Conservation (phyloP, 2,113 vertebrate genomes). For the Argyrosomus japonicus region DNA sequence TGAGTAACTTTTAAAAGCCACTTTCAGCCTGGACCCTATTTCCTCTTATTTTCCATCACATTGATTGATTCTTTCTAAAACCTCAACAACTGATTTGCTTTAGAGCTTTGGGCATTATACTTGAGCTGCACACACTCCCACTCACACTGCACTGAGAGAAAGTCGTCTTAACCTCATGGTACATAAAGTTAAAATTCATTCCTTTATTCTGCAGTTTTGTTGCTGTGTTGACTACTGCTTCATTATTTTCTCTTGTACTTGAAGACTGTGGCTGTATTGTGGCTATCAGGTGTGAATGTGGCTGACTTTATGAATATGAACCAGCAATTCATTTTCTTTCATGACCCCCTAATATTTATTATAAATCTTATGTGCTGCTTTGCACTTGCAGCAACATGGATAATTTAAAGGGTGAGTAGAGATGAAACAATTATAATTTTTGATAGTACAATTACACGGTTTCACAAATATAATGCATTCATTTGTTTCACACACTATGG, state of each 20-base stretch:
- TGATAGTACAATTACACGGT: too few relatives aligned
- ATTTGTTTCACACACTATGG: too few relatives aligned
- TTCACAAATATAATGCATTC: too few relatives aligned
- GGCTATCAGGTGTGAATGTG: not conserved
- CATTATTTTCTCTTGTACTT: not conserved
- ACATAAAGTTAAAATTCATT: not conserved
- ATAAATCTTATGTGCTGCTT: not conserved
- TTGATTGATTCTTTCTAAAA: conserved; percentile 8
- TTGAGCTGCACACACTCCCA: not conserved
- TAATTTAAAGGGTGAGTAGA: not conserved
- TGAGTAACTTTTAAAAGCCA: not conserved
- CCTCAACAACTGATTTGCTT: conserved; percentile 1
- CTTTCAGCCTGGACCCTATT: not conserved
- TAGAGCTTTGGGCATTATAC: not conserved
- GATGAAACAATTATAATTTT: too few relatives aligned
- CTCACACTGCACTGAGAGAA: not conserved
- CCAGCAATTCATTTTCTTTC: not conserved
- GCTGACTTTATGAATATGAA: not conserved
- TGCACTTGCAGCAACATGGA: not conserved
- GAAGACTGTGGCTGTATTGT: not conserved
- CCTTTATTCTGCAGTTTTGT: not conserved
- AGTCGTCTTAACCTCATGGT: not conserved
- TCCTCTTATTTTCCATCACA: not conserved
- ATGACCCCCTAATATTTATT: not conserved
- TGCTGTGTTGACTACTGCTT: not conserved